Evolutionary conservation across 1,140 invertebrate species (phyloP).

Genomic region (Magallana gigas): DNA sequence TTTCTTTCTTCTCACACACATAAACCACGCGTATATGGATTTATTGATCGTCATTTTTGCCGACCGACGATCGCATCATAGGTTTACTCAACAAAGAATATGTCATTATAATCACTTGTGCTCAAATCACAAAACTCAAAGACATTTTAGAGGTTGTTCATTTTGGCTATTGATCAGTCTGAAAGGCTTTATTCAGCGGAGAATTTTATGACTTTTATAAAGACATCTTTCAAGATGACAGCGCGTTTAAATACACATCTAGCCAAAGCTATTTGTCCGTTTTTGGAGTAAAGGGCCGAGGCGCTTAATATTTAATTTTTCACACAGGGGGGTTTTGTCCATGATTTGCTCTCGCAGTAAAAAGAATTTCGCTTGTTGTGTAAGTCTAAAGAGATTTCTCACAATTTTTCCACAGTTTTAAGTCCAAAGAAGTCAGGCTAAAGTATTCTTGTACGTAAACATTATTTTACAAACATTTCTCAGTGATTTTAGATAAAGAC

Average conservation of each 20-base stretch:
- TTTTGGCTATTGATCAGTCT: background rate
- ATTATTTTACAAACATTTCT: no score
- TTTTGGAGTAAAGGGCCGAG: background rate
- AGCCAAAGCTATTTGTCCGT: background rate
- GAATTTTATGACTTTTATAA: slow-evolving; percentile 4
- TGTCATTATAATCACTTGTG: background rate
- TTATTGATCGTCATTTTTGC: no score
- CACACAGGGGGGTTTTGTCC: background rate
- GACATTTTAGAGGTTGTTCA: background rate
- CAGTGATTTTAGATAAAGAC: no score
- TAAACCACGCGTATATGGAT: no score
- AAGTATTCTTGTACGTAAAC: background rate
- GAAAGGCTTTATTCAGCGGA: background rate
- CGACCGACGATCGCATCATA: no score
- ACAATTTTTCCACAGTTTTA: background rate
- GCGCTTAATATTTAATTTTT: background rate
- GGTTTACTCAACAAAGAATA: no score
- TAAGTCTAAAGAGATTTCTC: background rate
- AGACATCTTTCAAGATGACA: background rate
- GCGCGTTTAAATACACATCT: background rate
- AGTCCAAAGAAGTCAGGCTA: background rate
- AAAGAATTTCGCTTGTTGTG: background rate
- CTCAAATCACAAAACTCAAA: slow-evolving; percentile 10
- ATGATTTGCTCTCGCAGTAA: background rate
- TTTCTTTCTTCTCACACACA: background rate